Evolutionary conservation across 2,797 vertebrate species (phyloP), one percentile per base, ranked within the genome.

Genomic region (Rhynchonycteris naso): DNA sequence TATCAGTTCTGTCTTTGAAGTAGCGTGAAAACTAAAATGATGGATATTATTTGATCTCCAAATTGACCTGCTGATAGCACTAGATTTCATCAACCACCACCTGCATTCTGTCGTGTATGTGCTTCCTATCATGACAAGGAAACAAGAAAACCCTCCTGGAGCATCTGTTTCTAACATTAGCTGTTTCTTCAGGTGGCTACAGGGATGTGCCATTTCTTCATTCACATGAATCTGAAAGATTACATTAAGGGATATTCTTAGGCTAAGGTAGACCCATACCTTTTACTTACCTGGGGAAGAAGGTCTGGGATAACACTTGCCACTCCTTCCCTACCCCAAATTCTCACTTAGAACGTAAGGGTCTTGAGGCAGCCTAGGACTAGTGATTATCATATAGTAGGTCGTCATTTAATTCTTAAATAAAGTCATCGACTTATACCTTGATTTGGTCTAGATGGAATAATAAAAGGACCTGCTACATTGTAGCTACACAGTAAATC

Each of bases 21-120:
- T 56, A 61, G 74, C 33, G 9, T 91, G 88, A 82, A 96, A 85
- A 75, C 38, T 82, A 93, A 61, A n/a, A 35, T 92, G 16, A 78
- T 61, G 71, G n/a, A 66, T 76, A 92, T 71, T 61, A 89, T 93
- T 86, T 80, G 50, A 81, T 90, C 47, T 54, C 35, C 21, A 85
- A 13, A 63, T 68, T 90, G 80, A 58, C 35, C 75, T 95, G 47
- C 14, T 91, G 68, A 74, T 88, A 95, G 80, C 61, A 82, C n/a
- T 74, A 81, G 33, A 72, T 86, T 86, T 89, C 16, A 35, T 95
- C 38, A 90, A 2, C 26, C 9, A 82, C 76, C 94, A 21, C 38
- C 59, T 92, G 15, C 5, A 15, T 74, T 68, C 74, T 74, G 2
- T 91, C 52, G 85, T 86, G 14, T 16, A 52, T 58, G 50, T 91